Conservation (phyloP, 2,888 invertebrate species). For the Volucella inflata region DNA sequence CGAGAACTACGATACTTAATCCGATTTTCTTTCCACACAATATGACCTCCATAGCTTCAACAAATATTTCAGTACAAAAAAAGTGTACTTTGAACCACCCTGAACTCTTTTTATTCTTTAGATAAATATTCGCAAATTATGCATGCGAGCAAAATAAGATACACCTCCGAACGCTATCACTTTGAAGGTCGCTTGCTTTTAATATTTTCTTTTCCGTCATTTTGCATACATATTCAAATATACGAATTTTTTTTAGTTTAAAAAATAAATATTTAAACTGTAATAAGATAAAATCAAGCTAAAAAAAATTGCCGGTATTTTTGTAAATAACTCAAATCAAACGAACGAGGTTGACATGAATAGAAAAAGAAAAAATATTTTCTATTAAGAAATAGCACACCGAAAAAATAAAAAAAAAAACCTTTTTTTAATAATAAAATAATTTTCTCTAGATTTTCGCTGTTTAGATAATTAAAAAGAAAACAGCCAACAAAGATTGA, state of each 20-base stretch:
- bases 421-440: not conserved
- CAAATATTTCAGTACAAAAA: too few relatives aligned
- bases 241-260: too few relatives aligned
- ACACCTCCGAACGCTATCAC: not conserved
- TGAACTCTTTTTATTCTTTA: too few relatives aligned
- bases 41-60: too few relatives aligned
- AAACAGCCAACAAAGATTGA: not conserved
- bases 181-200: not conserved
- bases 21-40: too few relatives aligned
- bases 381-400: constrained; percentile 30
- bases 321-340: constrained; percentile 22
- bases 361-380: constrained; percentile 19
- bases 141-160: too few relatives aligned
- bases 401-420: constrained; percentile 18
- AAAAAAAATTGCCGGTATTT: constrained; percentile 29
- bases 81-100: too few relatives aligned
- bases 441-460: constrained; percentile 24
- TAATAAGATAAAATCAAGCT: not conserved
- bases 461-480: constrained; percentile 34
- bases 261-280: not conserved
- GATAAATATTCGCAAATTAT: too few relatives aligned
- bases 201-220: too few relatives aligned
- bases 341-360: constrained; percentile 38
- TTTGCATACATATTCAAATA: not conserved
- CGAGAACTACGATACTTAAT: too few relatives aligned